Percentiles rank a stretch among this genome's conserved stretches.
These are phyloP conservation scores for Drosophila prostipennis DNA, from an alignment of 2,888 invertebrate species.

Conservation along the genomic window DNA sequence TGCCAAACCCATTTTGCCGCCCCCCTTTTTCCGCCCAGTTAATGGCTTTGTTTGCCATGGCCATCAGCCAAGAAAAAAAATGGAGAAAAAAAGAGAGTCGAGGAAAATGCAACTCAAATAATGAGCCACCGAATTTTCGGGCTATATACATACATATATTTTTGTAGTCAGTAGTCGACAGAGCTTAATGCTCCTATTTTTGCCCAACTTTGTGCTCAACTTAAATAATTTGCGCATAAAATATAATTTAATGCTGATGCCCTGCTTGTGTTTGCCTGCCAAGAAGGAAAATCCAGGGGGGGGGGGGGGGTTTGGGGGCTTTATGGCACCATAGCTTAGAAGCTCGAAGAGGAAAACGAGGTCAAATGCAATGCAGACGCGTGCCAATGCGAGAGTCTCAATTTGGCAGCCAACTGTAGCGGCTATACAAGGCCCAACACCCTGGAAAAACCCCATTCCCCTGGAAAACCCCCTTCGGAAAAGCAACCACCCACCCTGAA, in stretches of 20 bases:
- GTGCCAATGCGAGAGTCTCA: constrained; percentile 52
- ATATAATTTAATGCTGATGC: constrained; percentile 70
- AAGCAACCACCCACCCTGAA: background rate
- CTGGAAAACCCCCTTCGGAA: constrained; percentile 11
- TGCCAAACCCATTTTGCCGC: constrained; percentile 27
- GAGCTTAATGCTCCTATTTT: constrained; percentile 69
- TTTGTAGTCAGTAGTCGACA: constrained; percentile 11
- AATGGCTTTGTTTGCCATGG: constrained; percentile 76
- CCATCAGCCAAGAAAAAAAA: constrained; percentile 61
- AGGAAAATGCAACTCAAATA: constrained; percentile 47
- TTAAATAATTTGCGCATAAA: constrained; percentile 76
- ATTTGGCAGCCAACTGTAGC: constrained; percentile 55
- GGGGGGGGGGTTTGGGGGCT: background rate
- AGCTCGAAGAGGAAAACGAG: constrained; percentile 34
- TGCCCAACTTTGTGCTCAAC: constrained; percentile 65
- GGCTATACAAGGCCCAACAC: constrained; percentile 6
- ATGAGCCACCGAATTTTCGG: constrained; percentile 42
- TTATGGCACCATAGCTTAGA: constrained; percentile 34
- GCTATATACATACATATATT: constrained; percentile 1
- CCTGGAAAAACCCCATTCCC: background rate
- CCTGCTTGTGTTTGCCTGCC: constrained; percentile 16
- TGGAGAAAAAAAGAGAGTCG: background rate
- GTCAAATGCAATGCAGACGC: constrained; percentile 61
- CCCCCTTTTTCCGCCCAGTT: constrained; percentile 50
- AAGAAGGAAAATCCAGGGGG: too few relatives aligned